Base-by-base conservation (phyloP, 2,888 invertebrate species). In the Tenthredo distinguenda region DNA sequence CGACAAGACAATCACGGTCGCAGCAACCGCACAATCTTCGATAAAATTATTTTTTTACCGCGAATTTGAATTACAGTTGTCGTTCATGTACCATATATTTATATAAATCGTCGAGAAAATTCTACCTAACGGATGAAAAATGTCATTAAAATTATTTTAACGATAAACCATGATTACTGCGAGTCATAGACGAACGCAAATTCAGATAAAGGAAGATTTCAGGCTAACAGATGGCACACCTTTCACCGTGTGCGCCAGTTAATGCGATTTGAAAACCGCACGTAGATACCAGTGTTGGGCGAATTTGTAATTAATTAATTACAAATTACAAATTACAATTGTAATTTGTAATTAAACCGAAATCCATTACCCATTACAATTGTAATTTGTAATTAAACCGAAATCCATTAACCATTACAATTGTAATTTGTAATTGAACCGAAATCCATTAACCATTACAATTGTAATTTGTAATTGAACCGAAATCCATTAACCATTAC, bases 161-260 rank as follows among this genome's bases (percentile, higher is more conserved):
- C 71, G 37, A 31, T 34, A 15, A 7, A 37, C 71, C 18, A 37
- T 71, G 0, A 34, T 71, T 5, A 71, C 0, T 71, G 12, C 15
- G 15, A 18, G 15, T 18, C 1, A 31, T 37, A 34, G 2, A 18
- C 62, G 18, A 71, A 71, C 7, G 37, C 18, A 34, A 71, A 37
- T 71, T 71, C n/a, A 71, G 71, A 71, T 71, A 18, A 34, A n/a
- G 26, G n/a, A 71, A 37, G 18, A 15, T 37, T 34, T 71, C 71
- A 37, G 37, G 37, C n/a, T 37, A 37, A 37, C 71, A 34, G 37
- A 34, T 71, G 71, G 15, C 12, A 26, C 3, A 18, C 37, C 68
- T 71, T 71, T 34, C 18, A 37, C 37, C 18, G n/a, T 34, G n/a
- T 71, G 15, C 0, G 9, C 18, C 6, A 18, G 2, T 37, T 21